A percentile compares a stretch with the other conserved stretches of the same genome.
These are phyloP conservation scores for Eulithis prunata DNA, from an alignment of 2,888 invertebrate genomes.

Conservation along the genomic window DNA sequence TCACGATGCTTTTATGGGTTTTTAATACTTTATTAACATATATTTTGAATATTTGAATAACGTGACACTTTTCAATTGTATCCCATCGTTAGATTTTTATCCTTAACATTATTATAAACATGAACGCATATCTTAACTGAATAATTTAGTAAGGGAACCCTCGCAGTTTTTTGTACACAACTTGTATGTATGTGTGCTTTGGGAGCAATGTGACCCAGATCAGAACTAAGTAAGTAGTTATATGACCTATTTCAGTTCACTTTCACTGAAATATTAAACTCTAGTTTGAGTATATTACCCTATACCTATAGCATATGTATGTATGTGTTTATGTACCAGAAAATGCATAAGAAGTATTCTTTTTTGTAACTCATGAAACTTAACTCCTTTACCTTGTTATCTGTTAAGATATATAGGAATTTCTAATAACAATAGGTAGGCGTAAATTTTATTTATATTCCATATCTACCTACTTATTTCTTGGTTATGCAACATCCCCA, in stretches of 20 bases:
- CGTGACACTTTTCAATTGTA: too few species aligned
- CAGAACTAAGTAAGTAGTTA: constrained; percentile 8
- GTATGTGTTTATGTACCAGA: too few species aligned
- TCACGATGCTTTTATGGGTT: background rate
- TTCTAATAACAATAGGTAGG: background rate
- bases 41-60: background rate
- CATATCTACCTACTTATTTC: background rate
- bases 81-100: constrained; percentile 16
- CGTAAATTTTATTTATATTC: too few species aligned
- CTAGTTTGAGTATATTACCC: background rate
- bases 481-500: constrained; percentile 19
- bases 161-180: constrained; percentile 24
- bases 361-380: too few species aligned
- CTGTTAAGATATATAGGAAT: background rate
- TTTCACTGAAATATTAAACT: constrained; percentile 10
- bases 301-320: too few species aligned
- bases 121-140: constrained; percentile 25
- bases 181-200: constrained; percentile 7
- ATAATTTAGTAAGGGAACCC: constrained; percentile 29
- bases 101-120: constrained; percentile 12
- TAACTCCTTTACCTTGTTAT: too few species aligned
- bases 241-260: constrained; percentile 13
- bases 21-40: background rate
- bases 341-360: too few species aligned
- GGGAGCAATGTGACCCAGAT: constrained; percentile 24